phyloP scores from a whole-genome alignment of 1,140 invertebrate genomes.

The Drosophila sulfurigaster region DNA sequence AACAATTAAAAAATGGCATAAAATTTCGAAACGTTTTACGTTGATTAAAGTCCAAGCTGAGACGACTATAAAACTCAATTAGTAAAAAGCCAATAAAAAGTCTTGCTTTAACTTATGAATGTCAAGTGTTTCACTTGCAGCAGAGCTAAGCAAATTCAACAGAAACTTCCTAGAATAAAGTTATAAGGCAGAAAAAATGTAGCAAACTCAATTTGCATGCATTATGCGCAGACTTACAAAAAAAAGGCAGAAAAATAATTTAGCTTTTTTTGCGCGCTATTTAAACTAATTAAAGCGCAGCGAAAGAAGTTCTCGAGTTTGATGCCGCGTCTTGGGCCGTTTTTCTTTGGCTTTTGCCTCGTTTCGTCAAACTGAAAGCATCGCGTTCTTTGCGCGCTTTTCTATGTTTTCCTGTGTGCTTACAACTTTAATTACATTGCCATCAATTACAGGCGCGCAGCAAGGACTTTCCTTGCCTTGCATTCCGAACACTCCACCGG shows the following conservation, averaged over 20 bases:
- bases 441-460: conserved; percentile 43
- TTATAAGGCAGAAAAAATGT: conserved; percentile 2
- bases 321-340: conserved; percentile 1
- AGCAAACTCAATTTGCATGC: conserved; percentile 67
- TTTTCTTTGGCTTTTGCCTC: conserved; percentile 3
- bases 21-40: background rate
- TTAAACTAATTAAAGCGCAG: conserved; percentile 57
- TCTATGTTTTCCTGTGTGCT: conserved; percentile 46
- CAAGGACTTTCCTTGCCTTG: conserved; percentile 19
- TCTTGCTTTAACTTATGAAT: background rate
- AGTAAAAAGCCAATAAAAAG: background rate
- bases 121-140: background rate
- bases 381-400: conserved; percentile 14
- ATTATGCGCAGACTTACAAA: conserved; percentile 36
- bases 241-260: conserved; percentile 1
- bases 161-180: background rate
- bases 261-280: conserved; percentile 7
- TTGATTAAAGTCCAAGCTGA: conserved; percentile 14
- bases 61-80: conserved; percentile 1
- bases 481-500: conserved; percentile 2
- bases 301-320: conserved; percentile 10
- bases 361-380: conserved; percentile 1
- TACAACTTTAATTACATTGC: conserved; percentile 63
- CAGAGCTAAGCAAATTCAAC: background rate
- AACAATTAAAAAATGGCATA: background rate